Conservation (phyloP, 2,113 vertebrate genomes). For the Sphaerodactylus townsendi region DNA sequence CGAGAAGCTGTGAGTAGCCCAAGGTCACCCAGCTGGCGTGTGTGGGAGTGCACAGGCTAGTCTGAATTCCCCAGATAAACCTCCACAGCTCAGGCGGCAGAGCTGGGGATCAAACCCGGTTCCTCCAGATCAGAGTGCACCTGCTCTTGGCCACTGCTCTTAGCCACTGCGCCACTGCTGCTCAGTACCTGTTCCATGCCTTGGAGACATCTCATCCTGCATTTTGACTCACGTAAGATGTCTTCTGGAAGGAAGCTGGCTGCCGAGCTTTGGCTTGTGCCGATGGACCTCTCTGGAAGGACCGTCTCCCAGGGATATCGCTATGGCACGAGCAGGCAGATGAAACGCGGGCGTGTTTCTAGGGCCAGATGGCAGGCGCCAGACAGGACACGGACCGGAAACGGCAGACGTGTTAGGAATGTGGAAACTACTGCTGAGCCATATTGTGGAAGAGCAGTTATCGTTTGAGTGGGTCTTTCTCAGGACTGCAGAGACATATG, state of each 20-base stretch:
- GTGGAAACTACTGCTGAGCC: background rate
- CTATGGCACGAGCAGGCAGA: background rate
- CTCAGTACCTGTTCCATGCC: no score
- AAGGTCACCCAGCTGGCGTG: no score
- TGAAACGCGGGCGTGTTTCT: background rate
- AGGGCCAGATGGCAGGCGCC: background rate
- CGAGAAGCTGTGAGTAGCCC: no score
- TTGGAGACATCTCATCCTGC: background rate
- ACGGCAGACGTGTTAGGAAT: background rate
- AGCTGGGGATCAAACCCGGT: no score
- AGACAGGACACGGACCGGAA: background rate
- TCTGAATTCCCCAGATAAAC: no score
- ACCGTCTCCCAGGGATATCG: no score
- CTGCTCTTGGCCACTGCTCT: no score
- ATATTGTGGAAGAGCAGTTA: background rate
- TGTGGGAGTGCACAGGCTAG: no score
- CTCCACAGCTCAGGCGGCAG: no score
- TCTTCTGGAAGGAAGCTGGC: background rate
- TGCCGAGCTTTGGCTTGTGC: background rate
- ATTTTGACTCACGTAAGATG: no score
- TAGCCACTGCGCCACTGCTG: no score
- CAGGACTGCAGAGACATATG: background rate
- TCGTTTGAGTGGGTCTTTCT: background rate
- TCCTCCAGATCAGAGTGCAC: no score
- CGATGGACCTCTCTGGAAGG: background rate